phyloP scores from a whole-genome alignment of 1,140 invertebrate genomes.

The Acromyrmex echinatior region DNA sequence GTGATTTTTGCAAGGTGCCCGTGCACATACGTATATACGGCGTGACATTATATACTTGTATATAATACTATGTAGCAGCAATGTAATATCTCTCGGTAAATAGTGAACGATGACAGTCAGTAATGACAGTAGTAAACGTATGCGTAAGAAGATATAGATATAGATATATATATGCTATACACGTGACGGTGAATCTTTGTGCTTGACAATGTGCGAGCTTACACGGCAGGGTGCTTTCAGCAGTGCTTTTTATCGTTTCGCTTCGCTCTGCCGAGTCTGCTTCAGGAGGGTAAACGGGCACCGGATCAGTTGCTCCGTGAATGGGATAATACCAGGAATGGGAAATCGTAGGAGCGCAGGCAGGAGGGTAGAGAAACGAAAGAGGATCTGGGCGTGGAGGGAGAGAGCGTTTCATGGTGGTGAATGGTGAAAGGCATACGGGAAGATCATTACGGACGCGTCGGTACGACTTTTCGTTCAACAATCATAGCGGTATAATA shows the following conservation, averaged over 20 bases:
- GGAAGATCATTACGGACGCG: constrained; percentile 69
- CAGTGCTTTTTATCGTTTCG: constrained; percentile 80
- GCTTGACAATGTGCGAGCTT: constrained; percentile 86
- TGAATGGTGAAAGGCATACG: constrained; percentile 61
- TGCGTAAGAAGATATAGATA: constrained; percentile 52
- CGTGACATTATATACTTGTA: constrained; percentile 33
- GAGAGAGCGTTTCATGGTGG: constrained; percentile 41
- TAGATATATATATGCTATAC: constrained; percentile 60
- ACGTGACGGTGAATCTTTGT: constrained; percentile 79
- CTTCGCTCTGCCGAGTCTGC: constrained; percentile 83
- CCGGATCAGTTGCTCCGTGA: constrained; percentile 66
- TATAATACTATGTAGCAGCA: constrained; percentile 28
- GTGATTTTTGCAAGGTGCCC: constrained; percentile 56
- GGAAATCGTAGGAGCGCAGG: background rate
- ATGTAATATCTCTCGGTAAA: constrained; percentile 41
- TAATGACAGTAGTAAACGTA: constrained; percentile 43
- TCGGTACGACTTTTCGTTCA: constrained; percentile 69
- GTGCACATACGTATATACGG: constrained; percentile 44
- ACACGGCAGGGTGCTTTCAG: constrained; percentile 83
- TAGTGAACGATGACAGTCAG: constrained; percentile 46
- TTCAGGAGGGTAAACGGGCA: constrained; percentile 54
- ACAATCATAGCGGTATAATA: constrained; percentile 55
- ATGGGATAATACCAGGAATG: constrained; percentile 70
- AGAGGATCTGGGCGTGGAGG: constrained; percentile 64
- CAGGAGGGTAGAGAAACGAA: constrained; percentile 65